Evolutionary conservation across 2,888 invertebrate species (phyloP), one percentile per base, ranked within the genome.

Genomic region (Salticus scenicus): DNA sequence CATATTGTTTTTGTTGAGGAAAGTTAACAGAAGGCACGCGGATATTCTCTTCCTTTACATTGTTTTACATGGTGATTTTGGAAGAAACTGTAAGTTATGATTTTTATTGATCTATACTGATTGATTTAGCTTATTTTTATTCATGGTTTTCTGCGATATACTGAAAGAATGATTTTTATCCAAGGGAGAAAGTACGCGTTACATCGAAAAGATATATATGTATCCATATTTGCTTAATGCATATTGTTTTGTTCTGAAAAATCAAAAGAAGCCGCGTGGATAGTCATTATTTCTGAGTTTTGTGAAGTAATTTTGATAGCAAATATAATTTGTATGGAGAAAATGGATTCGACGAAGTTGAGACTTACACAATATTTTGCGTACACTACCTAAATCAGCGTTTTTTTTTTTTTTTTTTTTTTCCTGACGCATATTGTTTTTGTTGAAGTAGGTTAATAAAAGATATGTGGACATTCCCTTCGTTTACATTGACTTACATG

Each of bases 21-120:
- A 37, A 24, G 57, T 57, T 4, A n/a, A 5, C 57, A 1, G 24
- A 57, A 24, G 17, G 57, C 57, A 17, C 24, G 20, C 1, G 57
- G 17, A 24, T 57, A 57, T 24, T 24, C 0, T 12, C 24, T 57
- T 5, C 4, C 20, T n/a, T 24, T 17, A 7, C 4, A 24, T 57
- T 47, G 7, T 57, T 10, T 37, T 37, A 37, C 57, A 57, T 57
- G 57, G 57, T 57, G 57, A 24, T 57, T 57, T 57, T n/a, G 57
- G 57, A 17, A 4, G 57, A 57, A 5, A 57, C 20, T 24, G 57
- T 57, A 24, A 57, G 57, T 57, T 17, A 24, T 7, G 2, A 5
- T 57, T 57, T 2, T 24, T 24, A 17, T 47, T 47, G 2, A 12
- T 10, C 17, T 47, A 47, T 47, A 17, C 37, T 8, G 37, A 8